Evolutionary conservation across 2,113 vertebrate genomes (phyloP).

Genomic region (Chionis minor): DNA sequence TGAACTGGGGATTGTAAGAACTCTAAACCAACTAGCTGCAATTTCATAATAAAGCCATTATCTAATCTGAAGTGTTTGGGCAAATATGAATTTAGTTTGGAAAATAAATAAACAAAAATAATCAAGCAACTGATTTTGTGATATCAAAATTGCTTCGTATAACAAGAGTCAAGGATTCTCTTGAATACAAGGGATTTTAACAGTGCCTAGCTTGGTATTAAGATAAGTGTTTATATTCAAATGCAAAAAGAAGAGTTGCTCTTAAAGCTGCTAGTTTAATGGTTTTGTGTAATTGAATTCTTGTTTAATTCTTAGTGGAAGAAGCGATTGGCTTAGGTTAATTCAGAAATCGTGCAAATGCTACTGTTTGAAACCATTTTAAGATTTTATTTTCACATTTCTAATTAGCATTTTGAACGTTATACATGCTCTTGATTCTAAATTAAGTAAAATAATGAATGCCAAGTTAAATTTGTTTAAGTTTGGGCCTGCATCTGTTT

Average conservation of each 20-base stretch:
- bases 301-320: conserved; percentile 56
- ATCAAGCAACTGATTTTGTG: conserved; percentile 47
- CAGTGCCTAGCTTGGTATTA: conserved; percentile 29
- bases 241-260: conserved; percentile 15
- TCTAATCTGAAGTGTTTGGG: conserved; percentile 9
- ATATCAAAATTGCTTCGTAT: conserved; percentile 40
- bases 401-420: conserved; percentile 51
- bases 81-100: conserved; percentile 5
- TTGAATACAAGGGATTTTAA: conserved; percentile 45
- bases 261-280: conserved; percentile 41
- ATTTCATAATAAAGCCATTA: conserved; percentile 17
- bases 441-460: conserved; percentile 58
- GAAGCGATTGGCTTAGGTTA: conserved; percentile 40
- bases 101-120: conserved; percentile 43
- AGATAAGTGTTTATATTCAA: conserved; percentile 17
- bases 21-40: not conserved
- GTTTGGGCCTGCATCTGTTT: conserved; percentile 19
- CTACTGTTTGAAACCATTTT: conserved; percentile 7
- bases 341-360: conserved; percentile 28
- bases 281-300: conserved; percentile 58
- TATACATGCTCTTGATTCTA: conserved; percentile 32
- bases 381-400: conserved; percentile 52
- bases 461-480: conserved; percentile 36
- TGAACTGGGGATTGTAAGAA: not conserved
- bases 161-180: conserved; percentile 49